A percentile compares a stretch with the other conserved stretches of the same genome.
Evolutionary conservation across 2,113 vertebrate genomes (phyloP).

Genomic region (Orientallactaga bullata): DNA sequence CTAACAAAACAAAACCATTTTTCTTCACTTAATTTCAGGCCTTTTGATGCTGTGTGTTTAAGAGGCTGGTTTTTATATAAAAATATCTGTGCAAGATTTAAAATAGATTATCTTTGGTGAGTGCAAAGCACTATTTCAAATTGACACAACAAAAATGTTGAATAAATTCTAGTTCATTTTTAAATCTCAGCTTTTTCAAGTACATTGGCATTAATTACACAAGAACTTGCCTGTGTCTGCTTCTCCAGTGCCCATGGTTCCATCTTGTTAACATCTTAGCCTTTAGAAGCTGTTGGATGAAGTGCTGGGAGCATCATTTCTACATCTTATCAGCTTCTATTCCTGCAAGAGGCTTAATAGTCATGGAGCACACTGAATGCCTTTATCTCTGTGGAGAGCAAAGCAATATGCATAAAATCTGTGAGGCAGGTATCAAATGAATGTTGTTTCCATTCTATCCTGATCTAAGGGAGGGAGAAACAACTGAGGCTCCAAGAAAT

Average conservation of each 20-base stretch:
- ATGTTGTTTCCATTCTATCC: background rate
- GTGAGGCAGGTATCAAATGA: background rate
- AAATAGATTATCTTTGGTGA: constrained; percentile 38
- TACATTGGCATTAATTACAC: constrained; percentile 64
- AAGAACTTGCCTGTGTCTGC: constrained; percentile 73
- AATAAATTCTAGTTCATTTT: constrained; percentile 66
- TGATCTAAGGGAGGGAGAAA: background rate
- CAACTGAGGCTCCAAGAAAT: constrained; percentile 37
- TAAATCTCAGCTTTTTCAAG: constrained; percentile 37
- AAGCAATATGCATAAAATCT: constrained; percentile 59
- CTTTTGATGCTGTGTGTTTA: no score
- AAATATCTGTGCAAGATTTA: constrained; percentile 1
- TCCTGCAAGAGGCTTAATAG: constrained; percentile 50
- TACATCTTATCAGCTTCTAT: constrained; percentile 54
- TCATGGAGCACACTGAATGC: constrained; percentile 38
- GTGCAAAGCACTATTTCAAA: constrained; percentile 28
- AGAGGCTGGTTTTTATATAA: background rate
- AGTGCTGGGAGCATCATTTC: constrained; percentile 57
- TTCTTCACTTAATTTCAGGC: background rate
- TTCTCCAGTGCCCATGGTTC: constrained; percentile 46
- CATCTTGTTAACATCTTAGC: background rate
- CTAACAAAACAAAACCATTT: background rate
- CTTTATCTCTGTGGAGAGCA: constrained; percentile 55
- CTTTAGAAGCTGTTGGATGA: constrained; percentile 60
- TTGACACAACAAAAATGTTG: no score